Percentiles rank a stretch among this genome's conserved stretches.
Conservation (phyloP, 1,140 invertebrate genomes). For the Triops longicaudatus region DNA sequence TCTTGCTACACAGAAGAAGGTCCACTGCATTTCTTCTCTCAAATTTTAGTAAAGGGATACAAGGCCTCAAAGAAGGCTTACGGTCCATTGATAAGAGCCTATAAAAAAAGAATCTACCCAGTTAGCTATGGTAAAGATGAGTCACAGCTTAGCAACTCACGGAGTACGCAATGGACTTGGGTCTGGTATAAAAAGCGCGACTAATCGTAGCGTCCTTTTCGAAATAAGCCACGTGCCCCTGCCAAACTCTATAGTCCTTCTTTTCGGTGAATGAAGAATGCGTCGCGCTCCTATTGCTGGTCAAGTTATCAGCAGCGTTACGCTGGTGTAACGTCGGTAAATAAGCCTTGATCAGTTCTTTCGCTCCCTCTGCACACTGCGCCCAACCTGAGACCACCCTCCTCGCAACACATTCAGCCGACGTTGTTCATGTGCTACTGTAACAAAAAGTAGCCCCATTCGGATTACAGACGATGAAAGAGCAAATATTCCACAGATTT, state of each 20-base stretch:
- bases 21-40: too few species aligned
- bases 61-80: not conserved
- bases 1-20: too few species aligned
- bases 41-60: not conserved
- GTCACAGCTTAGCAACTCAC: not conserved
- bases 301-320: not conserved
- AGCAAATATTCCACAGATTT: not conserved
- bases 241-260: not conserved
- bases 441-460: not conserved
- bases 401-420: not conserved
- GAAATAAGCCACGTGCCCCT: slow-evolving; percentile 4
- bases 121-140: slow-evolving; percentile 8
- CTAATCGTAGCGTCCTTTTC: not conserved
- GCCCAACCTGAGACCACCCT: not conserved
- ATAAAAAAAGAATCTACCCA: not conserved
- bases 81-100: not conserved
- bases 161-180: not conserved
- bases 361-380: not conserved
- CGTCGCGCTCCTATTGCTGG: not conserved
- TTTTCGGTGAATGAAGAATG: not conserved
- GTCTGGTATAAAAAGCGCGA: not conserved
- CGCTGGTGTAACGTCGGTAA: not conserved
- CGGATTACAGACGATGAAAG: not conserved
- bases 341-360: not conserved
- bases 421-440: not conserved